Base-by-base conservation (phyloP, 2,113 vertebrate species). In the Pleuronectes platessa region DNA sequence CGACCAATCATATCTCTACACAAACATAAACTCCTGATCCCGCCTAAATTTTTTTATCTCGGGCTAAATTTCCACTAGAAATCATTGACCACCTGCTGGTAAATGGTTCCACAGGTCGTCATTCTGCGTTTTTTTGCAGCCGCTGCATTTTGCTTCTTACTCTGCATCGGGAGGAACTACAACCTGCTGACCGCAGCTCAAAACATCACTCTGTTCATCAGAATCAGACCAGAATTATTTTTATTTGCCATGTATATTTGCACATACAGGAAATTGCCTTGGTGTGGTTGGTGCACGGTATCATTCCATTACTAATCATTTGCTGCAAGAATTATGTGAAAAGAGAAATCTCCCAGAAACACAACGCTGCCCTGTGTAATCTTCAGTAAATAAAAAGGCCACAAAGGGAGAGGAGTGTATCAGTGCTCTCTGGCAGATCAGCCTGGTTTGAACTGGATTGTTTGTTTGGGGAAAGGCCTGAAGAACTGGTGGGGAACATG, bases 21-120 rank as follows among this genome's bases (percentile, higher is more conserved):
- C 65, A 85, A 87, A 84, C 76, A 78, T 68, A 70, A 79, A 66
- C 77, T 56, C 61, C 62, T 27, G 12, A 5, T 27, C 71, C n/a
- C 56, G 59, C 20, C 27, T 27, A n/a, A n/a, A n/a, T n/a, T n/a
- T n/a, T n/a, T n/a, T n/a, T 45, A 79, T 71, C 49, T 66, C 9
- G 61, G 60, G 60, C 58, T 78, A 68, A 70, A 86, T 4, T 37
- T 76, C 17, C 24, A 64, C 53, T 61, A 73, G 61, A 84, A 90
- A 87, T 85, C 42, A 83, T 83, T 77, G 68, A 87, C 87, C 64
- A 64, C 64, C 74, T 68, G 62, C 62, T 72, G 75, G 53, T 68
- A 74, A 89, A 92, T 61, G 58, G 14, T 26, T 84, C 88, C 86
- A 64, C 40, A 0, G 68, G 64, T 67, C 21, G 18, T 74, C 68